These are phyloP conservation scores for Aporophyla nigra DNA, from an alignment of 2,888 invertebrate genomes.

Conservation along the genomic window DNA sequence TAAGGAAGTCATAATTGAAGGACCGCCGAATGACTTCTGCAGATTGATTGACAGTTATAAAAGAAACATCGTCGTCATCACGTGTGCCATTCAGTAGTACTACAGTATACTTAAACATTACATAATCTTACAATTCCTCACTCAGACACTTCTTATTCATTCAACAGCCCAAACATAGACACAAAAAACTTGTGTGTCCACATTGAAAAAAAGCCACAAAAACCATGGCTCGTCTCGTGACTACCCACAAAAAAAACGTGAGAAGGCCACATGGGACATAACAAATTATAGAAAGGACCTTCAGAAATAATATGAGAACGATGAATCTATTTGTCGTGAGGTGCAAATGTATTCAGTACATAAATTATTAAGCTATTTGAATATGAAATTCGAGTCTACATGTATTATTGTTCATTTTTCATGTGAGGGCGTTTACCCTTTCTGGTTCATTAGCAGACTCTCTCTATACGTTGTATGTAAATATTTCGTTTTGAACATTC, in stretches of 20 bases:
- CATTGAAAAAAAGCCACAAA: slow-evolving; percentile 30
- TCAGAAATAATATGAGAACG: slow-evolving; percentile 27
- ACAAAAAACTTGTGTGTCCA: slow-evolving; percentile 13
- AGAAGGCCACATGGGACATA: slow-evolving; percentile 38
- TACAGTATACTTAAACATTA: background rate
- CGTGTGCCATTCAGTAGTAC: background rate
- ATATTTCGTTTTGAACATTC: background rate
- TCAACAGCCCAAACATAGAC: background rate
- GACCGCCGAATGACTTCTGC: background rate
- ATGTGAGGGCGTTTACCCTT: slow-evolving; percentile 31
- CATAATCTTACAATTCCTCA: slow-evolving; percentile 1
- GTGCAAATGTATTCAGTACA: slow-evolving; percentile 35
- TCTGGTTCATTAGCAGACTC: slow-evolving; percentile 4
- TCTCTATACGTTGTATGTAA: background rate
- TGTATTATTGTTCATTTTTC: slow-evolving; percentile 19
- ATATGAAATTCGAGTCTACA: slow-evolving; percentile 30
- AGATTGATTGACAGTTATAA: background rate
- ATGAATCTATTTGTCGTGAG: slow-evolving; percentile 23
- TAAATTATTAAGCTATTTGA: slow-evolving; percentile 40
- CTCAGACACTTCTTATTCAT: slow-evolving; percentile 33
- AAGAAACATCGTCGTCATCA: background rate
- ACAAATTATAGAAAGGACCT: slow-evolving; percentile 35
- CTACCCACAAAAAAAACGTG: slow-evolving; percentile 47
- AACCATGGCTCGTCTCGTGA: slow-evolving; percentile 37
- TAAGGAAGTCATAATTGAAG: background rate